Evolutionary conservation across 2,797 vertebrate species (phyloP), one percentile per base, ranked within the genome.

Genomic region (Scleropages formosus): DNA sequence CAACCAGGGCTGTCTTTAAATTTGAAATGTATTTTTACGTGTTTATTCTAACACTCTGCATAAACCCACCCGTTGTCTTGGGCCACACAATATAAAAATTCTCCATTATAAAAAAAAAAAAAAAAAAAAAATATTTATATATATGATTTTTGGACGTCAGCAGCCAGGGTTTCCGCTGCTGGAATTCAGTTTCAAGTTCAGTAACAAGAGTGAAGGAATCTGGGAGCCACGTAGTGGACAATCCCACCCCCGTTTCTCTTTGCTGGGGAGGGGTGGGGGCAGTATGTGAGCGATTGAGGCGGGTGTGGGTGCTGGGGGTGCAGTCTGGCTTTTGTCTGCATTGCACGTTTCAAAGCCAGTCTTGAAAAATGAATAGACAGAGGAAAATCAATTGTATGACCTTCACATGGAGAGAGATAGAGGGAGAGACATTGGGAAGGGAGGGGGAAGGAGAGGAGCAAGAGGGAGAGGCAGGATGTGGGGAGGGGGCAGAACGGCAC

Each of bases 331-430:
- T 93, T 93, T 93, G 92, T 93, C 92, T 93, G 92, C 92, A 91
- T 93, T 89, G 91, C 92, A 93, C 92, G 91, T 92, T 92, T 93
- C 89, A 93, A 93, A 93, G 91, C 89, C 90, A 91, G 90, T 90
- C 91, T 91, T 93, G 91, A 93, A 93, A 93, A 93, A 93, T 93
- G 92, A 92, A 93, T 92, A 92, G 91, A 92, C 91, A 91, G 91
- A 92, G 86, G 88, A 93, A 93, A 93, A 93, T 93, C 92, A 93
- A 93, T 93, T 92, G 92, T 88, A 90, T 93, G 92, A 93, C 92
- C 92, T 93, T 93, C 92, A 92, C 89, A 90, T 83, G 84, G 86
- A 79, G 88, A 88, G 83, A 88, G 88, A 86, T 84, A 80, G 84
- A 85, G 83, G 79, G 67, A 66, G 73, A 78, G 72, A 72, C 53